Conservation (phyloP, 2,888 invertebrate species). For the Drosophila austrosaltans region DNA sequence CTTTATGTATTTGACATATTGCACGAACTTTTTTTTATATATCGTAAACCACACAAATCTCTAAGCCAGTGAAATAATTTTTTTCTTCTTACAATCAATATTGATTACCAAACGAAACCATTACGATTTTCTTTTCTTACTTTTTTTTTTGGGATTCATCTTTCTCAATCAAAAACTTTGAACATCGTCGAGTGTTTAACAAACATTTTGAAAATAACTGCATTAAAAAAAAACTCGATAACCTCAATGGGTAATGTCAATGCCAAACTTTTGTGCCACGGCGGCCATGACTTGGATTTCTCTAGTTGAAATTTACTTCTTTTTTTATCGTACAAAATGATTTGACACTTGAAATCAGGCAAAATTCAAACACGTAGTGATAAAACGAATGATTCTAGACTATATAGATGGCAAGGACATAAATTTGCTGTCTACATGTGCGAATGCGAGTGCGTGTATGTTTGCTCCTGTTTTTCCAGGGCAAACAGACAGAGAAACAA, state of each 20-base stretch:
- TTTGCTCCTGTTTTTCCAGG: conserved; percentile 4
- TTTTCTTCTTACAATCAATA: too few relatives aligned
- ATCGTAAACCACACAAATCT: too few relatives aligned
- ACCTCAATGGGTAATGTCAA: conserved; percentile 5
- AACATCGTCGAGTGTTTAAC: not conserved
- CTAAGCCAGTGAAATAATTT: too few relatives aligned
- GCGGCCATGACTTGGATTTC: not conserved
- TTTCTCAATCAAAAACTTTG: not conserved
- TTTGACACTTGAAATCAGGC: conserved; percentile 53
- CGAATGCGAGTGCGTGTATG: conserved; percentile 23
- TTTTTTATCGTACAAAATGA: conserved; percentile 3
- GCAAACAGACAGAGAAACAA: conserved; percentile 9
- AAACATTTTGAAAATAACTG: not conserved
- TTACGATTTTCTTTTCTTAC: too few relatives aligned
- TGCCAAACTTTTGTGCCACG: conserved; percentile 3
- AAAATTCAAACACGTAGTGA: conserved; percentile 36
- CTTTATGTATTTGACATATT: too few relatives aligned
- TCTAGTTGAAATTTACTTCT: not conserved
- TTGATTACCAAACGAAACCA: too few relatives aligned
- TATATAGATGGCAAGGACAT: conserved; percentile 47
- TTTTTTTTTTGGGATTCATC: too few relatives aligned
- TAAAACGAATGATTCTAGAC: conserved; percentile 29
- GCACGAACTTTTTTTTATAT: too few relatives aligned
- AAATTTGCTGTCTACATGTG: conserved; percentile 51
- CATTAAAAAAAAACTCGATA: not conserved